Evolutionary conservation across 1,140 invertebrate species (phyloP).

Genomic region (Drosophila arizonae): DNA sequence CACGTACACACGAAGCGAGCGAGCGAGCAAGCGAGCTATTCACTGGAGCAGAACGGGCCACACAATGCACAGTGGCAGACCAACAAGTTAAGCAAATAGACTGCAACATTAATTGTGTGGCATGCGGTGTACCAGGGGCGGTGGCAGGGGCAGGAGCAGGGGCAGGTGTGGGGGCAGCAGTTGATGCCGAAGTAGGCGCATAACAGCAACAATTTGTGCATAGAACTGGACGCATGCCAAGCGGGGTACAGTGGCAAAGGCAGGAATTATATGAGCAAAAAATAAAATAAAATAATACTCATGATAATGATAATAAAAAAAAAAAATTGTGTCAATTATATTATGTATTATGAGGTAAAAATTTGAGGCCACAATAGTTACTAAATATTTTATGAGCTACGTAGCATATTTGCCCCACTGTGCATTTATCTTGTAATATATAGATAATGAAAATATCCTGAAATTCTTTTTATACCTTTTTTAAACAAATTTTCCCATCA

Average conservation of each 20-base stretch:
- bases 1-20: constrained; percentile 47
- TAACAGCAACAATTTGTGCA: constrained; percentile 6
- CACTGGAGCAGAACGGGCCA: constrained; percentile 62
- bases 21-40: constrained; percentile 21
- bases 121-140: constrained; percentile 44
- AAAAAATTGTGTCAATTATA: too few species aligned
- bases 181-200: not conserved
- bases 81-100: constrained; percentile 81
- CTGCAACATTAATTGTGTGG: constrained; percentile 81
- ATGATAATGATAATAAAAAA: too few species aligned
- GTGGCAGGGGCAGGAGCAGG: not conserved
- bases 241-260: constrained; percentile 2
- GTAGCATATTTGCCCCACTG: too few species aligned
- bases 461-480: too few species aligned
- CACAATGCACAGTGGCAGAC: constrained; percentile 31
- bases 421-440: too few species aligned
- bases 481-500: not conserved
- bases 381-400: too few species aligned
- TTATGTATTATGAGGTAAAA: too few species aligned
- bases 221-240: constrained; percentile 15
- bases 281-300: too few species aligned
- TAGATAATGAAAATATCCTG: too few species aligned
- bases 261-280: not conserved
- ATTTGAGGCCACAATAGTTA: too few species aligned
- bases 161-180: not conserved